A percentile compares a stretch with the other conserved stretches of the same genome.
Evolutionary conservation across 1,140 invertebrate species (phyloP).

Genomic region (Zelostemma sp.): DNA sequence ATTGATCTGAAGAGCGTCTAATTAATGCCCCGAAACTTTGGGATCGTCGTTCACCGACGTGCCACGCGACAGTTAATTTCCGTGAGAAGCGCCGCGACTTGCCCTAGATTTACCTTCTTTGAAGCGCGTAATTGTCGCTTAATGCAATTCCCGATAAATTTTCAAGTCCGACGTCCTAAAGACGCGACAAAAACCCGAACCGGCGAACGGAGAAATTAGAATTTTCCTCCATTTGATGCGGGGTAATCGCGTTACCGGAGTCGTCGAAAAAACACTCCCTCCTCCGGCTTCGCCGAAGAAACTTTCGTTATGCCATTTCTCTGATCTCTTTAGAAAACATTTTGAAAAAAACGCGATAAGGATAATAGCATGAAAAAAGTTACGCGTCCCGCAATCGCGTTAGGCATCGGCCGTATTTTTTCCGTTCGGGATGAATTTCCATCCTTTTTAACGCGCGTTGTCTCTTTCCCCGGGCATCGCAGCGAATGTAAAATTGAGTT

Average conservation of each 20-base stretch:
- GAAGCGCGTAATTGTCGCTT: neutral
- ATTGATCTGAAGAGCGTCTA: slow-evolving; percentile 40
- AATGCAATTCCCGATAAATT: too few species aligned
- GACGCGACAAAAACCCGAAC: too few species aligned
- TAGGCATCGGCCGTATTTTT: slow-evolving; percentile 37
- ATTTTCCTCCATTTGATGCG: too few species aligned
- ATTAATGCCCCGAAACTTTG: slow-evolving; percentile 48
- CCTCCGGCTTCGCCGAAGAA: neutral
- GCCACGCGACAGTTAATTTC: slow-evolving; percentile 43
- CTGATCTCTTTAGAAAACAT: slow-evolving; percentile 1
- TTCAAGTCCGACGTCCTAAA: too few species aligned
- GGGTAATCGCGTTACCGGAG: neutral
- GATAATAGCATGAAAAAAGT: slow-evolving; percentile 43
- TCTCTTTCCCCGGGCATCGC: slow-evolving; percentile 26
- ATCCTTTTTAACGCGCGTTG: slow-evolving; percentile 29
- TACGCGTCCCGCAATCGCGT: slow-evolving; percentile 21
- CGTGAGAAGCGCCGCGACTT: slow-evolving; percentile 7
- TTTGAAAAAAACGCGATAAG: slow-evolving; percentile 27
- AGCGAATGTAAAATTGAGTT: slow-evolving; percentile 47
- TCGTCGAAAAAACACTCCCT: neutral
- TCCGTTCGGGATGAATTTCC: slow-evolving; percentile 26
- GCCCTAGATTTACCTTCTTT: neutral
- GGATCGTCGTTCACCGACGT: slow-evolving; percentile 38
- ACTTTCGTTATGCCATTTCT: neutral
- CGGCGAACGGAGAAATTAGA: too few species aligned